These are phyloP conservation scores for Hypothenemus hampei DNA, from an alignment of 1,140 invertebrate species.

Conservation along the genomic window DNA sequence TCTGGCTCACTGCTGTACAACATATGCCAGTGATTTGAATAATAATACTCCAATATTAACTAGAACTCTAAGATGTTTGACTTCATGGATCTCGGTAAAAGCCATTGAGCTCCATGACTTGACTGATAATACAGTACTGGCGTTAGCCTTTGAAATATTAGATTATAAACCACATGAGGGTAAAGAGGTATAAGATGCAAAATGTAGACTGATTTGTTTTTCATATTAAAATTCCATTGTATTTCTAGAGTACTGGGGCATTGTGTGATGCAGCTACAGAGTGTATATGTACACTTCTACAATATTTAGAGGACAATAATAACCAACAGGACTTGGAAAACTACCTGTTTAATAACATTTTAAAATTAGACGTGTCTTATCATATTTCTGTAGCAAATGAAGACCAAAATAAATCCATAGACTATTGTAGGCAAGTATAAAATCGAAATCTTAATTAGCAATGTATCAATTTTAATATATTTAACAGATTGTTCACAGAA, in stretches of 20 bases:
- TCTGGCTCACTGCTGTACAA: constrained; percentile 66
- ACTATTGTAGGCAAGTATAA: constrained; percentile 67
- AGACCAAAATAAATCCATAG: constrained; percentile 85
- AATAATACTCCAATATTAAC: constrained; percentile 53
- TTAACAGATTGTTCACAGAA: constrained; percentile 75
- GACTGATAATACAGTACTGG: constrained; percentile 62
- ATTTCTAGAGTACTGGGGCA: constrained; percentile 47
- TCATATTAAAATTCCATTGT: constrained; percentile 1
- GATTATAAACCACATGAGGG: constrained; percentile 47
- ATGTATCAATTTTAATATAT: constrained; percentile 35
- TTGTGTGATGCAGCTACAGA: constrained; percentile 90
- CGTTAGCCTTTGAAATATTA: constrained; percentile 64
- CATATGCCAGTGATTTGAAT: constrained; percentile 48
- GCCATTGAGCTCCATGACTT: constrained; percentile 63
- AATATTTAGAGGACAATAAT: constrained; percentile 71
- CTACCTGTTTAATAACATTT: constrained; percentile 75
- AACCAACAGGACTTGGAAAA: constrained; percentile 63
- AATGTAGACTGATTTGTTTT: neutral
- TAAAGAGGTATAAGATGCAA: constrained; percentile 29
- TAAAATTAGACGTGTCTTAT: constrained; percentile 79
- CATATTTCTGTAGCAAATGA: constrained; percentile 88
- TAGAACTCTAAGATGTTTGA: constrained; percentile 71
- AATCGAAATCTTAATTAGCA: neutral
- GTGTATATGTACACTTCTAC: constrained; percentile 81
- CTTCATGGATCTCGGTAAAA: constrained; percentile 71